phyloP scores from a whole-genome alignment of 2,888 invertebrate species.

The Selenia dentaria region DNA sequence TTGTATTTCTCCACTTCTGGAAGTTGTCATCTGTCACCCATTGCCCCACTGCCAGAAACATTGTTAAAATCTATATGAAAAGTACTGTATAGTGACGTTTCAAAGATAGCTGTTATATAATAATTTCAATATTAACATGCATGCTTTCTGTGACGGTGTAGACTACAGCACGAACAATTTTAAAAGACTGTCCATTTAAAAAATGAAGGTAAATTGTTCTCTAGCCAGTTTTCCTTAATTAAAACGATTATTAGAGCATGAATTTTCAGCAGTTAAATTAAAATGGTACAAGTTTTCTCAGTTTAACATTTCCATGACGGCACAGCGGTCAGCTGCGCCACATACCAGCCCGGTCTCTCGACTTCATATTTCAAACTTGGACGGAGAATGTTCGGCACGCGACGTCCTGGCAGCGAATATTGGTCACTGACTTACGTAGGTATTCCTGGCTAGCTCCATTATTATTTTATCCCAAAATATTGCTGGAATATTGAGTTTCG shows the following conservation, averaged over 20 bases:
- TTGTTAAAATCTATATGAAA: no score
- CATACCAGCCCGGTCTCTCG: slow-evolving; percentile 46
- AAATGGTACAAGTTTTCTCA: not conserved
- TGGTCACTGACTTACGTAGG: slow-evolving; percentile 59
- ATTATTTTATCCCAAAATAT: slow-evolving; percentile 62
- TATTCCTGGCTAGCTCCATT: slow-evolving; percentile 66
- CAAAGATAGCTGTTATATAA: no score
- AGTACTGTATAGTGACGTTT: no score
- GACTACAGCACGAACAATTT: no score
- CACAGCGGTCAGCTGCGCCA: slow-evolving; percentile 33
- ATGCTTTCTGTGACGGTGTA: no score
- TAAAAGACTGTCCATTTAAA: no score
- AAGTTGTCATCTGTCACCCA: no score
- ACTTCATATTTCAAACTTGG: slow-evolving; percentile 67
- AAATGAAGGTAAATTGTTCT: no score
- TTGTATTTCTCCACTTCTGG: no score
- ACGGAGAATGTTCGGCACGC: slow-evolving; percentile 60
- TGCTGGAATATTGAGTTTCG: slow-evolving; percentile 35
- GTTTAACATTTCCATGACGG: slow-evolving; percentile 6
- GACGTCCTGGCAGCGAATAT: slow-evolving; percentile 53
- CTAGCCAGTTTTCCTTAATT: no score
- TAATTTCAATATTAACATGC: no score
- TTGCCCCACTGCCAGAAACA: no score
- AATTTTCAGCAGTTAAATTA: not conserved
- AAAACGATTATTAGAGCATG: not conserved